A percentile compares a stretch with the other conserved stretches of the same genome.
phyloP scores from a whole-genome alignment of 2,113 vertebrate genomes.

The Sylvietta virens region DNA sequence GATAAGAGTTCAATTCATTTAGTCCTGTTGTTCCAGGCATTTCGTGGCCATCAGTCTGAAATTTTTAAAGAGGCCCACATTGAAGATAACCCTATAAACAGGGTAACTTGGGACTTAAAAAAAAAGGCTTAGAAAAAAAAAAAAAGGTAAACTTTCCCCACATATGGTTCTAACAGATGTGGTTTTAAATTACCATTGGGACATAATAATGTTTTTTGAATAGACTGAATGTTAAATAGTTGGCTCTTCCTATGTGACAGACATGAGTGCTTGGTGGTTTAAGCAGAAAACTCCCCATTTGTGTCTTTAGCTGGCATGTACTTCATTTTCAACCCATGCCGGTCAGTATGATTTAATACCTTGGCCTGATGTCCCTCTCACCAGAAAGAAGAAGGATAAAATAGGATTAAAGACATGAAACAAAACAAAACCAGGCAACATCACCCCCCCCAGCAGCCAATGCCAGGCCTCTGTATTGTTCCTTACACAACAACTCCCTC shows the following conservation, averaged over 20 bases:
- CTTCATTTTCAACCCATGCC: background rate
- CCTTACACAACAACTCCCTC: conserved; percentile 28
- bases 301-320: background rate
- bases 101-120: background rate
- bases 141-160: background rate
- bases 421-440: background rate
- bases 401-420: background rate
- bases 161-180: conserved; percentile 45
- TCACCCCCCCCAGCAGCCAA: background rate
- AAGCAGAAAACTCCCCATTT: background rate
- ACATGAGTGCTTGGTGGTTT: background rate
- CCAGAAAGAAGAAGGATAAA: background rate
- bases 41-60: conserved; percentile 45
- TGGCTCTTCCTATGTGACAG: conserved; percentile 48
- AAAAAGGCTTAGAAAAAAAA: background rate
- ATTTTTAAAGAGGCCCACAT: conserved; percentile 14
- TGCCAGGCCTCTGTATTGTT: conserved; percentile 34
- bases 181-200: conserved; percentile 50
- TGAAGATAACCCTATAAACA: conserved; percentile 5
- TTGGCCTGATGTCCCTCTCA: background rate
- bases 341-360: conserved; percentile 36
- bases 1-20: conserved; percentile 36
- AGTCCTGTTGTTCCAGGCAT: conserved; percentile 1
- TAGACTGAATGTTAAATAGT: conserved; percentile 34
- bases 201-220: conserved; percentile 50